Evolutionary conservation across 1,140 invertebrate genomes (phyloP).

Genomic region (Bombus waltoni): DNA sequence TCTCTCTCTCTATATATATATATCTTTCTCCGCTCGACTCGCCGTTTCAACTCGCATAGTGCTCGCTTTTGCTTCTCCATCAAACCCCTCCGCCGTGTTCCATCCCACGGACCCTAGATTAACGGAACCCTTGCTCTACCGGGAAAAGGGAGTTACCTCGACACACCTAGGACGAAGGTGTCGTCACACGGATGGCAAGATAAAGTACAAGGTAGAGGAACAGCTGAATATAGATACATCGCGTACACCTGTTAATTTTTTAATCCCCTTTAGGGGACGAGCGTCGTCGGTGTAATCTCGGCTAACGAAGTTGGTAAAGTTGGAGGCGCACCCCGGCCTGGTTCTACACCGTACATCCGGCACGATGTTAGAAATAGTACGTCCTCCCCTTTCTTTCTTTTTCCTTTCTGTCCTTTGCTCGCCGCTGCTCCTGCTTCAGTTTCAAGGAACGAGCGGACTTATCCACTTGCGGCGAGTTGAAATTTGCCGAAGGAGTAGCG

Average conservation of each 20-base stretch:
- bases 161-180: constrained; percentile 78
- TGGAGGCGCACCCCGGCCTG: background rate
- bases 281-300: constrained; percentile 35
- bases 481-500: background rate
- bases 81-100: constrained; percentile 48
- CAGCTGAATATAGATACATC: constrained; percentile 45
- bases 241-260: constrained; percentile 50
- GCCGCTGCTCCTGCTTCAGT: background rate
- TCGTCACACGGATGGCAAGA: constrained; percentile 68
- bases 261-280: constrained; percentile 31
- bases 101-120: constrained; percentile 77
- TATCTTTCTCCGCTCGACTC: constrained; percentile 10
- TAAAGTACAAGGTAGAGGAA: constrained; percentile 40
- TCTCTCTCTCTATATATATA: background rate
- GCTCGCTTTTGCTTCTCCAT: constrained; percentile 46
- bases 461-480: background rate
- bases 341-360: background rate
- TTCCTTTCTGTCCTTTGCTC: background rate
- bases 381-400: no score
- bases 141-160: constrained; percentile 73
- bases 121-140: constrained; percentile 79
- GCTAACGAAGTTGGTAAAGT: constrained; percentile 48
- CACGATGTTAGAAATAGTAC: background rate
- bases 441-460: background rate
- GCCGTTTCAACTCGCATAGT: constrained; percentile 53